Evolutionary conservation across 30 jellyfish, hydroid and myxozoan genomes (phyloP), one percentile per base, ranked within the genome.

Genomic region (Turritopsis dohrnii): DNA sequence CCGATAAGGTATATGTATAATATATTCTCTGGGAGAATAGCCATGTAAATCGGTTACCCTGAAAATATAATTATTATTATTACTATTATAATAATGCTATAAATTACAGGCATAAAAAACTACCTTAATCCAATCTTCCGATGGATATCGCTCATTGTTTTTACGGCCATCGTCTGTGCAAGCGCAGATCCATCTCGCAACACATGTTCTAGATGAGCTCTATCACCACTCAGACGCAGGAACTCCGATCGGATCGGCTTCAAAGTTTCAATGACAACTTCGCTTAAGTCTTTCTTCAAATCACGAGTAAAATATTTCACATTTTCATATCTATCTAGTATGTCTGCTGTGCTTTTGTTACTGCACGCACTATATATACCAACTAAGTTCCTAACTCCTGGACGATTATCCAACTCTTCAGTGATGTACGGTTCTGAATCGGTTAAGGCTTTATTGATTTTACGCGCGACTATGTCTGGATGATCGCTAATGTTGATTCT

Each of bases 381-480:
- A 25, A 91, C 83, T 73, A 91, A 80, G 60, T 91, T 91, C 7
- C 95, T 86, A 28, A 91, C 94, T 28, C 97, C 96, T 1, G 93
- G 95, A 27, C 97, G 74, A 75, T 75, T 79, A 26, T 75, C 73
- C 53, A 89, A 86, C 19, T 85, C 96, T 29, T 91, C 87, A 26
- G 89, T 72, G 26, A 91, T 60, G 66, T 66, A 21, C 1, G 95
- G 83, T 21, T 88, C 71, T 53, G 97, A 87, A 84, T 91, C 97
- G 31, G 97, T 91, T 52, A 91, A 94, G 29, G 97, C 87, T 84
- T 91, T 91, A 53, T 52, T 82, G 29, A 91, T 87, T 75, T 91
- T 91, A n/a, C 16, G 17, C 41, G 65, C 28, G 0, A 91, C 77
- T 52, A 75, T 80, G 52, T 87, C 94, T 4, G 86, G 89, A 0